phyloP scores from a whole-genome alignment of 2,113 vertebrate genomes.

The Saguinus imperator region DNA sequence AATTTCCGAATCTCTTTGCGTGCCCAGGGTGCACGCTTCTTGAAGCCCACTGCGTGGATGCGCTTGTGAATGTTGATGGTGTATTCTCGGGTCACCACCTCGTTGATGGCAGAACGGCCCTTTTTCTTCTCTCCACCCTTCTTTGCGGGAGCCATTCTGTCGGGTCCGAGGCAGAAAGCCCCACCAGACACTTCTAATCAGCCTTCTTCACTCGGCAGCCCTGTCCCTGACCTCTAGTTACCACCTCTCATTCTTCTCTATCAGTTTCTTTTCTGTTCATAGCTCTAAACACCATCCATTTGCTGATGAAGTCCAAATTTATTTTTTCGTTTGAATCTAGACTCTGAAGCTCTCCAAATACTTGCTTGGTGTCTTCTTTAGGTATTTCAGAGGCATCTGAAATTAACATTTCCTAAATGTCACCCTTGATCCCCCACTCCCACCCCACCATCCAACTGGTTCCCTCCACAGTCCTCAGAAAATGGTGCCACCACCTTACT shows the following conservation, averaged over 20 bases:
- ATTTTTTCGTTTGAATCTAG: not conserved
- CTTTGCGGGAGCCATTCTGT: too few species aligned
- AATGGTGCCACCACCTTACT: not conserved
- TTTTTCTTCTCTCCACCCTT: too few species aligned
- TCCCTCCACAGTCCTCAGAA: not conserved
- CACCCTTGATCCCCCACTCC: not conserved
- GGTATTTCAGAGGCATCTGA: not conserved
- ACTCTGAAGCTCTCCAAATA: not conserved
- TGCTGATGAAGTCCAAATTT: not conserved
- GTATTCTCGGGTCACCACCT: too few species aligned
- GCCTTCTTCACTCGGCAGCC: not conserved
- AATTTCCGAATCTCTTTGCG: too few species aligned
- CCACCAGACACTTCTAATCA: not conserved
- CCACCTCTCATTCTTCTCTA: not conserved
- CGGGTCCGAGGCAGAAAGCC: too few species aligned
- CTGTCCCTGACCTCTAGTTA: not conserved
- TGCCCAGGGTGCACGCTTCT: too few species aligned
- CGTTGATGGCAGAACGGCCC: too few species aligned
- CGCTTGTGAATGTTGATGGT: too few species aligned
- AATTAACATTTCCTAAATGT: not conserved
- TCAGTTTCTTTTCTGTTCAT: not conserved
- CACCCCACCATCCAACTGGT: not conserved
- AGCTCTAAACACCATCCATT: not conserved
- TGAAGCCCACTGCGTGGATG: too few species aligned
- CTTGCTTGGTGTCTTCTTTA: not conserved